Base-by-base conservation (phyloP, 1,140 invertebrate species). In the Euura saliciscinereae region DNA sequence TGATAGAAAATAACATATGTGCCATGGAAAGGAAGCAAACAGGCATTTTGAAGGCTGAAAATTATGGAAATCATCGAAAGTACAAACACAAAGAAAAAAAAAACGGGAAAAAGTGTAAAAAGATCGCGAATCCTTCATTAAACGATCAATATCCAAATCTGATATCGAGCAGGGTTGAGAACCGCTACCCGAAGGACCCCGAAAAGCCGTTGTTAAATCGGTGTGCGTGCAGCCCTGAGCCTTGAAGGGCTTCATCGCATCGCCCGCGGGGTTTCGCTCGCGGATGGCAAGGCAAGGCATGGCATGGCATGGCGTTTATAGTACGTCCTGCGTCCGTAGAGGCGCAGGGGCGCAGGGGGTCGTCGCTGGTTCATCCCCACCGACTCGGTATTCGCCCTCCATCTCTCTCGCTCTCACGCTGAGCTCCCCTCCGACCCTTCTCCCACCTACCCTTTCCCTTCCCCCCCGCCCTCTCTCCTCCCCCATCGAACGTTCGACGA, bases 361-460 rank as follows among this genome's bases (percentile, higher is more conserved):
- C 28, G 28, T 28, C 28, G 28, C 28, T 28, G 28, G 28, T 28
- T 28, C 28, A 28, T 28, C 28, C 28, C 28, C 28, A 28, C 28
- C 28, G 28, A 28, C 28, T 28, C 28, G 28, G 28, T 28, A 28
- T 28, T 28, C 28, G 28, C 28, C 46, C 46, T 11, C 6, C 46
- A 1, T 11, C 46, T 51, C 46, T 6, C 6, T 51, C 46, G 6
- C 46, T 1, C 11, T 11, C 46, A 6, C 51, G 44, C 68, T 10
- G 10, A 44, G n/a, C 43, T 44, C 64, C 66, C 43, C 28, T 71
- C 59, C 43, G 43, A 45, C 43, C 67, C 51, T 11, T 51, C 75
- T 42, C 66, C 46, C 66, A 64, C 51, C 73, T 64, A 72, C 44
- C 66, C 68, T 64, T 65, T 45, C n/a, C 72, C 68, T 69, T 65